phyloP scores from a whole-genome alignment of 2,797 vertebrate species.

The Myotis findleyi region DNA sequence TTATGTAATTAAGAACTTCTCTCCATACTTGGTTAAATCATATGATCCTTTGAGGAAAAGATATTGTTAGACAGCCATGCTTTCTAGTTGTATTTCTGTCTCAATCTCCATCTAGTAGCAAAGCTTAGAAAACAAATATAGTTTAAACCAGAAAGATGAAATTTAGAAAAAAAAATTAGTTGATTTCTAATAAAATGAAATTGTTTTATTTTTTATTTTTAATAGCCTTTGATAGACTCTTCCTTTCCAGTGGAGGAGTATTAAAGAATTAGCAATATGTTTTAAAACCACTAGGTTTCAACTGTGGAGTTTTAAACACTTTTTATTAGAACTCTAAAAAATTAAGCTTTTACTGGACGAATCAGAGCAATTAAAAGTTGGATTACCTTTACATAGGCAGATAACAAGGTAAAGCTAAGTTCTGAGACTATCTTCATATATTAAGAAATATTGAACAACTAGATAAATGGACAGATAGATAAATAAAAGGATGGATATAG shows the following conservation, averaged over 20 bases:
- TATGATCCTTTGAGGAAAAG: not conserved
- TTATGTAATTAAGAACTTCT: not conserved
- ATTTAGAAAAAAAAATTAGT: constrained; percentile 41
- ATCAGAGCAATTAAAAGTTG: constrained; percentile 26
- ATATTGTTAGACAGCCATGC: not conserved
- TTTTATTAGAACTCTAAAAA: constrained; percentile 9
- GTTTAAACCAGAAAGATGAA: not conserved
- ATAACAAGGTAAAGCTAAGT: not conserved
- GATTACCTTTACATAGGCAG: not conserved
- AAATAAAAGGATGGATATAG: not conserved
- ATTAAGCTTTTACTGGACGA: not conserved
- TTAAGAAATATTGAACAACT: not conserved
- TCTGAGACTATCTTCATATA: not conserved
- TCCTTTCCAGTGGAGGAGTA: not conserved
- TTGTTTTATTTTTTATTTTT: not conserved
- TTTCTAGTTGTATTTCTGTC: not conserved
- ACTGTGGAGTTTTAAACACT: not conserved
- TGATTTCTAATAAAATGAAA: not conserved
- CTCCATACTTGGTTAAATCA: not conserved
- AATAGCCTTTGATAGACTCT: not conserved
- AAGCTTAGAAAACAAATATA: constrained; percentile 7
- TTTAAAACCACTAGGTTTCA: not conserved
- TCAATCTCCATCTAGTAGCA: not conserved
- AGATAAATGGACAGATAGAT: not conserved
- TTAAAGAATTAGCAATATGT: not conserved